phyloP scores from a whole-genome alignment of 2,113 vertebrate species.

The Colius striatus region DNA sequence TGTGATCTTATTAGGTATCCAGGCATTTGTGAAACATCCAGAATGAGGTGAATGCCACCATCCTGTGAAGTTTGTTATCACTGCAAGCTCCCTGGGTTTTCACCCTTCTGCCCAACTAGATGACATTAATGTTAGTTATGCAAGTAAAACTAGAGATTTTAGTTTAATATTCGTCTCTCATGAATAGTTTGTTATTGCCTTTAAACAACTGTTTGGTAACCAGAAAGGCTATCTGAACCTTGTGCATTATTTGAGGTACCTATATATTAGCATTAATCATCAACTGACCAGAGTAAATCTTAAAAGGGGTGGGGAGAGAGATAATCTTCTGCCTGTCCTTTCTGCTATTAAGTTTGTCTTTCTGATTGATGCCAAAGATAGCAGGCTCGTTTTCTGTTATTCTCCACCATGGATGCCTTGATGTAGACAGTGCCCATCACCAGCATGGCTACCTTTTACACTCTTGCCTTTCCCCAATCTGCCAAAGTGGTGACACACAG shows the following conservation, averaged over 20 bases:
- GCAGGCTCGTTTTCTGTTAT: not conserved
- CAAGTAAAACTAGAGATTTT: not conserved
- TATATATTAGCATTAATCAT: not conserved
- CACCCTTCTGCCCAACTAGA: not conserved
- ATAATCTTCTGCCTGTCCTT: not conserved
- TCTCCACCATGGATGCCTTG: not conserved
- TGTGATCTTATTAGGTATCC: not conserved
- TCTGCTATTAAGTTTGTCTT: conserved; percentile 5
- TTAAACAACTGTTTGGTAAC: not conserved
- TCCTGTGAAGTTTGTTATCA: not conserved
- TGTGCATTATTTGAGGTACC: not conserved
- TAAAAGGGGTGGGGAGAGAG: not conserved
- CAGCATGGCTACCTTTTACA: not conserved
- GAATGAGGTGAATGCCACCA: not conserved
- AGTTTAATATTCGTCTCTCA: not conserved
- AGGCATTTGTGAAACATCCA: not conserved
- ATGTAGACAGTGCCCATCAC: not conserved
- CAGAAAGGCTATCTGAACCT: not conserved
- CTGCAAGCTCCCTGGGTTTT: not conserved
- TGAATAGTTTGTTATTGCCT: not conserved
- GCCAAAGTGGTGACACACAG: not conserved
- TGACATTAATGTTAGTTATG: not conserved
- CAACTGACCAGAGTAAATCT: not conserved
- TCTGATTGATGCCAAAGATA: not conserved
- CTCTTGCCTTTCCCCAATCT: not conserved